Conservation (phyloP, 2,888 invertebrate species). For the Theodoxus fluviatilis region DNA sequence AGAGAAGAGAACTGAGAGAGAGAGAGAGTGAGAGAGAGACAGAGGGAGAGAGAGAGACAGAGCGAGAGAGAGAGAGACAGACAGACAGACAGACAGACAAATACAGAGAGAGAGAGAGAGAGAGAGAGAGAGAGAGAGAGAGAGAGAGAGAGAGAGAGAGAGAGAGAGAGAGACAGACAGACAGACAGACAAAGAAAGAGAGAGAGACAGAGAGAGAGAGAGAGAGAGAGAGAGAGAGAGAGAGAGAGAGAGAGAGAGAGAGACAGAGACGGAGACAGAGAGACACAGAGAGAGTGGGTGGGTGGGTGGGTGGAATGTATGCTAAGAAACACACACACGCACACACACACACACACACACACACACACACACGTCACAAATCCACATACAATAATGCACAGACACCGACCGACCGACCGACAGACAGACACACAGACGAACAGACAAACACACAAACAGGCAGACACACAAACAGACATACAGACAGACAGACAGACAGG, state of each 20-base stretch:
- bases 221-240: not conserved
- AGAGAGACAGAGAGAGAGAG: not conserved
- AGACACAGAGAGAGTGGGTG: not conserved
- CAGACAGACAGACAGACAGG: too few species aligned
- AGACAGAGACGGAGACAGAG: not conserved
- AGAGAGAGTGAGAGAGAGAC: not conserved
- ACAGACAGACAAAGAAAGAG: not conserved
- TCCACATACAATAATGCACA: not conserved
- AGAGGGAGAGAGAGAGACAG: not conserved
- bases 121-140: conserved; percentile 5
- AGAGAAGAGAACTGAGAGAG: not conserved
- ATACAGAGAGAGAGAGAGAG: not conserved
- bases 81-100: not conserved
- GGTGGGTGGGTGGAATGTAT: not conserved
- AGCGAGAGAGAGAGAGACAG: not conserved
- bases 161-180: conserved; percentile 3
- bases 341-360: not conserved
- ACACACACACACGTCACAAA: not conserved
- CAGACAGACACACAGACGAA: too few species aligned
- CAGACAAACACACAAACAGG: too few species aligned
- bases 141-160: conserved; percentile 6
- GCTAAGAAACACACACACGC: not conserved
- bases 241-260: conserved; percentile 9
- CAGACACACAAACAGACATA: too few species aligned
- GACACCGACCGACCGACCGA: too few species aligned